Percentiles rank a stretch among this genome's conserved stretches.
Evolutionary conservation across 2,113 vertebrate species (phyloP).

Genomic region (Octodon degus): DNA sequence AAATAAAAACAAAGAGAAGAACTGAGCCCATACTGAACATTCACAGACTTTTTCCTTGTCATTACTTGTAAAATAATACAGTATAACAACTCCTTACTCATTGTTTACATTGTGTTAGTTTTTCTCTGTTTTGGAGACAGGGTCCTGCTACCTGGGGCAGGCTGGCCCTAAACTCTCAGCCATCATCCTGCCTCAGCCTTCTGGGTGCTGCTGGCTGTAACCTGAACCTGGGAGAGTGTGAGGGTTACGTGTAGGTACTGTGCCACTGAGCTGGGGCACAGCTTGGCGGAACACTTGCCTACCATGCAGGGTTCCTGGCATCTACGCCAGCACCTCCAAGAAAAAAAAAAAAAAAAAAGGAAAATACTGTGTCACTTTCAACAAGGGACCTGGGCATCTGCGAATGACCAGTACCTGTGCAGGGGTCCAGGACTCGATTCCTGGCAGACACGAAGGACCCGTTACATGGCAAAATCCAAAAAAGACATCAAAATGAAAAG

Average conservation of each 20-base stretch:
- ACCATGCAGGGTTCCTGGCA: not conserved
- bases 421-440: not conserved
- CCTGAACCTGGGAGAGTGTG: not conserved
- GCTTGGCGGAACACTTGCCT: not conserved
- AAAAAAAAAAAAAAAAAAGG: not conserved
- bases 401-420: too few relatives aligned
- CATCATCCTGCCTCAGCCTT: not conserved
- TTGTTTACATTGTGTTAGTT: not conserved
- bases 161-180: not conserved
- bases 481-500: not conserved
- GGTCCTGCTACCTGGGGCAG: not conserved
- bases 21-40: not conserved
- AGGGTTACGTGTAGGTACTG: not conserved
- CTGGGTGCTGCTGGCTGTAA: not conserved
- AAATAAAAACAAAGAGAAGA: not conserved
- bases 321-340: not conserved
- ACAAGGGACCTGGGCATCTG: not conserved
- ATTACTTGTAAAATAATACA: not conserved
- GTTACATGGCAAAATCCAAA: not conserved
- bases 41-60: not conserved
- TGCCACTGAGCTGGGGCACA: not conserved
- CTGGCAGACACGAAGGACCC: not conserved
- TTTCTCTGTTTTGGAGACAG: not conserved
- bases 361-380: not conserved
- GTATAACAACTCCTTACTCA: not conserved